Percentiles rank a stretch among this genome's conserved stretches.
phyloP scores from a whole-genome alignment of 2,797 vertebrate species.

The Hemitrygon akajei region DNA sequence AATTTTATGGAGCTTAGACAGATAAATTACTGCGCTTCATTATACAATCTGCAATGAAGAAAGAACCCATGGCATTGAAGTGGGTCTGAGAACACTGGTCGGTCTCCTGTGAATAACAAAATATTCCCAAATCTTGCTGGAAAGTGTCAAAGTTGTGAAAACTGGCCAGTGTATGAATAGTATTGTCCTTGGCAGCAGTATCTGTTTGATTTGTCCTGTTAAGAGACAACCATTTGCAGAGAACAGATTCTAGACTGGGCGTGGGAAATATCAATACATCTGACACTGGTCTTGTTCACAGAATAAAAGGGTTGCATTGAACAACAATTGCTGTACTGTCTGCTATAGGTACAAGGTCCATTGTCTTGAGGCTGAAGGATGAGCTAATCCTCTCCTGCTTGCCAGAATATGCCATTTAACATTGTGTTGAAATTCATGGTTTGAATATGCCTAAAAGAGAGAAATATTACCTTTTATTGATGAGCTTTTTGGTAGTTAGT shows the following conservation, averaged over 20 bases:
- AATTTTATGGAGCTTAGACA: neutral
- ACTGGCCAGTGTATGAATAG: neutral
- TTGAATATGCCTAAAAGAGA: neutral
- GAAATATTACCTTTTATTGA: neutral
- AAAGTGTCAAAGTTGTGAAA: slow-evolving; percentile 29
- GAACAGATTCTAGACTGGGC: slow-evolving; percentile 30
- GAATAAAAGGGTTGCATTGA: slow-evolving; percentile 27
- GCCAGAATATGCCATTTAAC: neutral
- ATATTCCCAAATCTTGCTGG: slow-evolving; percentile 18
- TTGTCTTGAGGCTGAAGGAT: slow-evolving; percentile 26
- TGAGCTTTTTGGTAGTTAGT: neutral
- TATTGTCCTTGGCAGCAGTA: slow-evolving; percentile 37
- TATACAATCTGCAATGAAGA: neutral
- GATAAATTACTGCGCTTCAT: neutral
- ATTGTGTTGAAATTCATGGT: neutral
- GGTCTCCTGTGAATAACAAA: slow-evolving; percentile 11
- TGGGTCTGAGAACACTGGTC: neutral
- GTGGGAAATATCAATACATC: slow-evolving; percentile 35
- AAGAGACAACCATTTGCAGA: slow-evolving; percentile 23
- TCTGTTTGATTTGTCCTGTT: slow-evolving; percentile 34
- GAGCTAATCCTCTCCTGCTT: slow-evolving; percentile 27
- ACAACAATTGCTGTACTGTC: slow-evolving; percentile 33
- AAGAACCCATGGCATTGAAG: neutral
- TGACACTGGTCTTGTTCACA: slow-evolving; percentile 35
- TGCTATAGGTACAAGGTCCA: slow-evolving; percentile 23